Evolutionary conservation across 2,888 invertebrate genomes (phyloP).

Genomic region (Adela reaumurella): DNA sequence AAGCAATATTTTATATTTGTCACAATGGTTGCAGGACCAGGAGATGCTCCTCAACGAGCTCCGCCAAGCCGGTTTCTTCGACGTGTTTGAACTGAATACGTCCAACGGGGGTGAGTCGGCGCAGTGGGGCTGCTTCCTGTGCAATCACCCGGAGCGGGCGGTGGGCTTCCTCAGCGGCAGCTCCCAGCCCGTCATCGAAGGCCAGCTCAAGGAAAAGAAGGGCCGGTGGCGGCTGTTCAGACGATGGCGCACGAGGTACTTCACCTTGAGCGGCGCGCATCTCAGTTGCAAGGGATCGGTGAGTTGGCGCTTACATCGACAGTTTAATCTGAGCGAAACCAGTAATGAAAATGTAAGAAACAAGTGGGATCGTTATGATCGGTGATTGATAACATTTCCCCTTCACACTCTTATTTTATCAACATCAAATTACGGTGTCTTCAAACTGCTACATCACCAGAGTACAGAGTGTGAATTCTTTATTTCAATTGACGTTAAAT

Average conservation of each 20-base stretch:
- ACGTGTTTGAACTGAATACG: conserved; percentile 81
- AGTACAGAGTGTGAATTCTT: too few relatives aligned
- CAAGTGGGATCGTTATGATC: too few relatives aligned
- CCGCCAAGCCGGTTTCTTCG: conserved; percentile 83
- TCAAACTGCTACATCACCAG: too few relatives aligned
- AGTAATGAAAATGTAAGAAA: too few relatives aligned
- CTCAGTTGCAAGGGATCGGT: conserved; percentile 83
- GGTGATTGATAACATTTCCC: too few relatives aligned
- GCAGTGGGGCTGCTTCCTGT: conserved; percentile 88
- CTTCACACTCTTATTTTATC: too few relatives aligned
- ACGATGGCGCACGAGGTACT: conserved; percentile 90
- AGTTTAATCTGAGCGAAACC: too few relatives aligned
- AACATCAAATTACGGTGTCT: too few relatives aligned
- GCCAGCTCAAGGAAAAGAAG: conserved; percentile 87
- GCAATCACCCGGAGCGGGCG: conserved; percentile 88
- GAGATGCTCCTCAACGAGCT: conserved; percentile 83
- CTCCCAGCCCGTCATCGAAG: conserved; percentile 85
- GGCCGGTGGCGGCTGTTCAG: conserved; percentile 89
- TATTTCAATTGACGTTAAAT: too few relatives aligned
- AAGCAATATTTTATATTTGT: too few relatives aligned
- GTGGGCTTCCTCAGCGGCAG: conserved; percentile 76
- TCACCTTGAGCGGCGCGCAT: conserved; percentile 89
- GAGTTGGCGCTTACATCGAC: conserved; percentile 27
- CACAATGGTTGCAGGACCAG: conserved; percentile 73
- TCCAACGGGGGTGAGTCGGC: conserved; percentile 43